Base-by-base conservation (phyloP, 2,888 invertebrate genomes). In the Stictocephala bisonia region DNA sequence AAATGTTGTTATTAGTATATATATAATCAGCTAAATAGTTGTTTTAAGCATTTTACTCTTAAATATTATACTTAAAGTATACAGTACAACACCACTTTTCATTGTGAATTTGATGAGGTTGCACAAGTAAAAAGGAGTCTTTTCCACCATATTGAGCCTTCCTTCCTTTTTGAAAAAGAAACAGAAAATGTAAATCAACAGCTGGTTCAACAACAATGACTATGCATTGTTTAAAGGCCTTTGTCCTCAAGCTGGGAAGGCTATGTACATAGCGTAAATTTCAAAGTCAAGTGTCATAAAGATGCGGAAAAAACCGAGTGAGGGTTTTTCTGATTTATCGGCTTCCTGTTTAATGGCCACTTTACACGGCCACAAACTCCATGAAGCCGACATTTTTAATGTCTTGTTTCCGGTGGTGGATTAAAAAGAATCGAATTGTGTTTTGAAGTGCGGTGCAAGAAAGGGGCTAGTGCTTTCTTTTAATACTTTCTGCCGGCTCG, bases 401-500 rank as follows among this genome's bases (percentile, higher is more conserved):
- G 74, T 71, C 74, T 70, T 74, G 74, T 69, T 74, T 66, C 64
- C 53, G 53, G 27, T 44, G 75, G 66, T 68, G 75, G 77, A 76
- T 77, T 77, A 76, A 76, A 77, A 76, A 75, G 75, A 77, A 77
- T 77, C 76, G 76, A 73, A 77, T 74, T 72, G 72, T 72, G 72
- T 72, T 72, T 51, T 27, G 44, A 53, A 56, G 67, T 56, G 67
- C 51, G 67, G 53, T 4, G 20, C n/a, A n/a, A 51, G 26, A 44
- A 51, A 50, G 60, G 26, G 44, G 60, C 18, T 58, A 50, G 64
- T 60, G 66, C 75, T 69, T 75, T 71, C 72, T 73, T 77, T 77
- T 76, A 77, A 77, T 77, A 77, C 77, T 77, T 76, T 75, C 75
- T 74, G 77, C 76, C 67, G 72, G 72, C 76, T 75, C 75, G 77